phyloP scores from a whole-genome alignment of 2,113 vertebrate species.

The Zosterops lateralis region DNA sequence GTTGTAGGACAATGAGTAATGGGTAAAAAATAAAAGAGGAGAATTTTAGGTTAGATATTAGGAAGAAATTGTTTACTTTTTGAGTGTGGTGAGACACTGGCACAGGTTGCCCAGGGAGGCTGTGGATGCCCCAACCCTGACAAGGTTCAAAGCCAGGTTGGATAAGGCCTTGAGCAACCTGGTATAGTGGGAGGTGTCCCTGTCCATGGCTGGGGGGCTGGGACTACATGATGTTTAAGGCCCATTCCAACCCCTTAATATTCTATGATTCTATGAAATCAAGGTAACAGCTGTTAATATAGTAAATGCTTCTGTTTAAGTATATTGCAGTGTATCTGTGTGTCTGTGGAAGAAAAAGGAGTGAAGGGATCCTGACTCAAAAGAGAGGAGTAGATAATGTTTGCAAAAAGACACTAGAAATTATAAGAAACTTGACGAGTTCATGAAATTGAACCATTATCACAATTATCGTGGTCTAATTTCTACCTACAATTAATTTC shows the following conservation, averaged over 20 bases:
- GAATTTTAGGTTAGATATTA: neutral
- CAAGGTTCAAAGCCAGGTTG: neutral
- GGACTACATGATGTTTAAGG: neutral
- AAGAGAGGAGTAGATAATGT: neutral
- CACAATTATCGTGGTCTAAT: neutral
- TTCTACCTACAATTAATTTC: neutral
- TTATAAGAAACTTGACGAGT: neutral
- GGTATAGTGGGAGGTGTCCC: neutral
- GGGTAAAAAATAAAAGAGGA: neutral
- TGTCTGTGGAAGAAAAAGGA: neutral
- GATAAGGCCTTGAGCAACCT: neutral
- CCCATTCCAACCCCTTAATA: neutral
- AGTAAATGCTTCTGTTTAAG: neutral
- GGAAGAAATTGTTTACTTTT: neutral
- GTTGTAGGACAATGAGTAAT: neutral
- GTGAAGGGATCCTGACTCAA: neutral
- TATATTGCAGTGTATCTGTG: neutral
- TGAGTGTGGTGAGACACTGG: neutral
- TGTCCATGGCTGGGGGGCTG: neutral
- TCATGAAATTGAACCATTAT: neutral
- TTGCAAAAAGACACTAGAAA: neutral
- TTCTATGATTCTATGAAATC: neutral
- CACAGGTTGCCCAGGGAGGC: neutral
- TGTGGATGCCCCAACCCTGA: neutral
- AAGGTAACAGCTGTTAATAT: conserved; percentile 44